Base-by-base conservation (phyloP, 2,113 vertebrate species). In the Channa argus region DNA sequence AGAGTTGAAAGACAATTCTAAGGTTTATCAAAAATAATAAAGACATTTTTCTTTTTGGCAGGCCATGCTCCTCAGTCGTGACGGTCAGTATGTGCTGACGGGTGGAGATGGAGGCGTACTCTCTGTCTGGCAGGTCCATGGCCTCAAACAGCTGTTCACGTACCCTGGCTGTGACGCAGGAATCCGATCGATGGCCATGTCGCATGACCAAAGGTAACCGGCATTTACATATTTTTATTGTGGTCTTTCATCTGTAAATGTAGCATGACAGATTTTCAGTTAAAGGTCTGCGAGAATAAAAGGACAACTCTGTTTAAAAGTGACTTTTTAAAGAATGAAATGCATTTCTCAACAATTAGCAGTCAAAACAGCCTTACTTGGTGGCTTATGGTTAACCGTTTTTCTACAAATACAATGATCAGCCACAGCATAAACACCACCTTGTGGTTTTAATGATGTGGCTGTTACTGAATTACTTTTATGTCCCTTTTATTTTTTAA, bases 81-180 rank as follows among this genome's bases (percentile, higher is more conserved):
- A 99, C 2, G 98, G 98, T 7, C 98, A 99, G 93, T 99, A 99
- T 71, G 93, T 99, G 88, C 95, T 99, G 54, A 96, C 95, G 0
- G 98, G 98, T 1, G 98, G 98, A 9, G 98, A 99, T 70, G 93
- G 90, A 0, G 98, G 98, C 0, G 93, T 99, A 2, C 91, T 99
- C 44, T 94, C 94, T 46, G 95, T 99, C 6, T 96, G 97, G 96
- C 97, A 96, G 91, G 92, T 95, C 74, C 96, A 95, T 49, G 90
- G 97, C 91, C 93, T 99, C 88, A 96, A 96, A 71, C 92, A 93
- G 83, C 96, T 99, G 55, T 99, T 98, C 86, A 92, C 96, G 50
- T 99, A 99, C 74, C 98, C 98, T 0, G 97, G 97, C 41, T 99
- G 98, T 2, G 98, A 99, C 12, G 98, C 98, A 5, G 96, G 97